Base-by-base conservation (phyloP, 2,113 vertebrate genomes). In the Fregata magnificens region DNA sequence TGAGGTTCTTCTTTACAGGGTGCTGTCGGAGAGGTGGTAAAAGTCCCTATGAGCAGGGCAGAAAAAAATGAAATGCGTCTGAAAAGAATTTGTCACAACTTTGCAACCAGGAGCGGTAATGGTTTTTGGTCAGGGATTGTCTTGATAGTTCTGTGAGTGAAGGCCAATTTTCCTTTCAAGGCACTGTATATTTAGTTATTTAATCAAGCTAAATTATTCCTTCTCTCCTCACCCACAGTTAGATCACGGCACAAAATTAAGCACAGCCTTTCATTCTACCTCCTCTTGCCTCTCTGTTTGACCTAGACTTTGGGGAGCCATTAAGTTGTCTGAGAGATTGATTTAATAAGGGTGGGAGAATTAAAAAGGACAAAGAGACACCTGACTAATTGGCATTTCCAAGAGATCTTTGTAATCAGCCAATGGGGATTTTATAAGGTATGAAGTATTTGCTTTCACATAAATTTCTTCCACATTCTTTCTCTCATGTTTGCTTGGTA, bases 321-420 rank as follows among this genome's bases (percentile, higher is more conserved):
- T 96, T 98, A 97, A 97, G 80, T 95, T 55, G 45, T 95, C 94
- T 84, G 83, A 97, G 90, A 95, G 97, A 96, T 45, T 96, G 93
- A 97, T 98, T 96, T 97, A 98, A 96, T 97, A 97, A 96, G 73
- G 88, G 82, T 38, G 95, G 92, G 92, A 93, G 86, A 97, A 98
- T 97, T 93, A 97, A 96, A 97, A 89, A 69, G 52, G 95, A 97
- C 95, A 97, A 95, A 96, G 94, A 97, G 94, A 96, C 97, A 96
- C 83, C 91, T 96, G 86, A 88, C 92, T 96, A 98, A 98, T 93
- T 97, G 94, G 91, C 79, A 96, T 97, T 97, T 98, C 91, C 93
- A 97, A 97, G 83, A 92, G 88, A 88, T 95, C 97, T 97, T 97
- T 89, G 90, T 90, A 96, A 82, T 80, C 74, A 92, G 85, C 71